Evolutionary conservation across 2,113 vertebrate species (phyloP).

Genomic region (Nyctibius bracteatus): DNA sequence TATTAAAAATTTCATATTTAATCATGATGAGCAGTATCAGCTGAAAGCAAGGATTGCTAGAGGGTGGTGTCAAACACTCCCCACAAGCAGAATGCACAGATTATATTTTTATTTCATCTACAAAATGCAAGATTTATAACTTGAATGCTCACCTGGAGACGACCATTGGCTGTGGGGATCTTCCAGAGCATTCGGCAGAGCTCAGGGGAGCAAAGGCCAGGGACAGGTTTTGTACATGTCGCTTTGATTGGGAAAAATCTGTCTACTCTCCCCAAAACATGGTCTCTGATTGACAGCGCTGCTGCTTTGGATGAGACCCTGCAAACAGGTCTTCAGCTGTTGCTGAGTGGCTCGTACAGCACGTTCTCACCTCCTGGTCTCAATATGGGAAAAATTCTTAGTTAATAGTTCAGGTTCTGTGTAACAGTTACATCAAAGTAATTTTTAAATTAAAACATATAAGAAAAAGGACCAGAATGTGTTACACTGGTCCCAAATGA

Average conservation of each 20-base stretch:
- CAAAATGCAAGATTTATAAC: background rate
- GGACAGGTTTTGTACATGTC: background rate
- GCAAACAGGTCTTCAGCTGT: background rate
- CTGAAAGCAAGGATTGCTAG: background rate
- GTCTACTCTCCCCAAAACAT: background rate
- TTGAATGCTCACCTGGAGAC: background rate
- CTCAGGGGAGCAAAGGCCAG: background rate
- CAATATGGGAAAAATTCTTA: background rate
- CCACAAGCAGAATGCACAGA: background rate
- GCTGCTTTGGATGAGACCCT: background rate
- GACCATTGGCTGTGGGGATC: background rate
- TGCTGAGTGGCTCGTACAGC: background rate
- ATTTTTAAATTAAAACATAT: background rate
- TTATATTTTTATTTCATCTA: background rate
- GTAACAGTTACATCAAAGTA: rapidly evolving
- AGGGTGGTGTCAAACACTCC: background rate
- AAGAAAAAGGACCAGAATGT: background rate
- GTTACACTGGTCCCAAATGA: background rate
- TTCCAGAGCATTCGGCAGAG: background rate
- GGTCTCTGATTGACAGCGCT: background rate
- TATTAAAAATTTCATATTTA: background rate
- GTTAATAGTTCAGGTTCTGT: background rate
- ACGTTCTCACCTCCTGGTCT: background rate
- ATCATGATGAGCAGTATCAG: background rate
- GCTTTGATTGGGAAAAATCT: background rate